phyloP scores from a whole-genome alignment of 2,797 vertebrate species.

The Micromesistius poutassou region DNA sequence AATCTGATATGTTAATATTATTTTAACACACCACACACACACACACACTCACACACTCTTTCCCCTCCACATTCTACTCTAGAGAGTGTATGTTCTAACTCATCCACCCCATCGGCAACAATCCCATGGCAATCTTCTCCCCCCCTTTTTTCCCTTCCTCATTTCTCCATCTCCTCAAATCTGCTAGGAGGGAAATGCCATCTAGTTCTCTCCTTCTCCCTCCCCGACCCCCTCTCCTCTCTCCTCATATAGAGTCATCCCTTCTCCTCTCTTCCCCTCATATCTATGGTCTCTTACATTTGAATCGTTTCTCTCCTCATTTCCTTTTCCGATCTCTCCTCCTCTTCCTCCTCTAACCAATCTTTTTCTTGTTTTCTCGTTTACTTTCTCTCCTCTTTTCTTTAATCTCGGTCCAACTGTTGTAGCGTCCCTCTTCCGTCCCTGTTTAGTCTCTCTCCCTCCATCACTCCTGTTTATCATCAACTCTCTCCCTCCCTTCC shows the following conservation, averaged over 20 bases:
- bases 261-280: slow-evolving; percentile 37
- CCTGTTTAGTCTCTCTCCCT: background rate
- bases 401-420: slow-evolving; percentile 48
- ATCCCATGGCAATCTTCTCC: background rate
- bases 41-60: background rate
- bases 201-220: background rate
- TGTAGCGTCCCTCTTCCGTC: slow-evolving; percentile 38
- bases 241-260: background rate
- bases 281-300: background rate
- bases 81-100: background rate
- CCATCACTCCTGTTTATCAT: background rate
- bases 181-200: slow-evolving; percentile 48
- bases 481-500: background rate
- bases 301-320: background rate
- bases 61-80: background rate
- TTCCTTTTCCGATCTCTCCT: background rate
- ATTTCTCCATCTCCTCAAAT: slow-evolving; percentile 35
- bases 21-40: background rate
- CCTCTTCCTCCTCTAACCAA: background rate
- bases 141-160: background rate
- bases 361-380: background rate
- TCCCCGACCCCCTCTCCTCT: background rate
- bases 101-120: background rate
- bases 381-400: slow-evolving; percentile 23
- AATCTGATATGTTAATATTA: background rate